Conservation (phyloP, 2,797 vertebrate species). For the Myotis vivesi region DNA sequence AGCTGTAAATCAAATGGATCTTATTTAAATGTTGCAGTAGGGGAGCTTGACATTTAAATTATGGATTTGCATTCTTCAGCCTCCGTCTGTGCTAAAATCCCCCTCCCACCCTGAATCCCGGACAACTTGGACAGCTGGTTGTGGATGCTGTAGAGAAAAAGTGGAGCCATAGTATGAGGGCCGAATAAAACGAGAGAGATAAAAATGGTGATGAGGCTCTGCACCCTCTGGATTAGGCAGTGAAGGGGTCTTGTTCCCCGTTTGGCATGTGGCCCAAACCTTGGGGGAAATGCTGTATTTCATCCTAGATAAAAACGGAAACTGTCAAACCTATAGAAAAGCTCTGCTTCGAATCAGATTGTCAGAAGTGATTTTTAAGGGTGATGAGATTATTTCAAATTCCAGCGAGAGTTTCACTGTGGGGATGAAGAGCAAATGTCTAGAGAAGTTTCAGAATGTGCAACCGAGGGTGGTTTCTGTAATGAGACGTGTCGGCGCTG, state of each 20-base stretch:
- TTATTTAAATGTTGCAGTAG: neutral
- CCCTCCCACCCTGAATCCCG: neutral
- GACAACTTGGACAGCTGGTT: neutral
- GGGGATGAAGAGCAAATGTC: neutral
- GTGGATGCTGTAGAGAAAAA: neutral
- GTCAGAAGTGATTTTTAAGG: slow-evolving; percentile 58
- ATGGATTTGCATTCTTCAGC: neutral
- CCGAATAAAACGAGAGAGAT: neutral
- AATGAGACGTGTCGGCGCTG: neutral
- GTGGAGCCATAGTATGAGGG: neutral
- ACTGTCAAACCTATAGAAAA: slow-evolving; percentile 32
- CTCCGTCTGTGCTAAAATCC: neutral
- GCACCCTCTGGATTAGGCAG: neutral
- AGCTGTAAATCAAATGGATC: neutral
- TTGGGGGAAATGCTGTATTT: neutral
- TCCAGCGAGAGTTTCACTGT: slow-evolving; percentile 29
- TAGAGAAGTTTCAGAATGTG: slow-evolving; percentile 43
- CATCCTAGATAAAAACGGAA: slow-evolving; percentile 34
- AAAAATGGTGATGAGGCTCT: neutral
- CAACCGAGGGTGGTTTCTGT: slow-evolving; percentile 46
- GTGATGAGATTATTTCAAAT: slow-evolving; percentile 54
- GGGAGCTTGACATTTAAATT: slow-evolving; percentile 38
- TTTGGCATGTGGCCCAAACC: neutral
- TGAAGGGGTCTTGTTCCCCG: neutral
- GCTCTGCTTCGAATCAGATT: slow-evolving; percentile 24